phyloP scores from a whole-genome alignment of 2,113 vertebrate species.

The Hiodon tergisus region DNA sequence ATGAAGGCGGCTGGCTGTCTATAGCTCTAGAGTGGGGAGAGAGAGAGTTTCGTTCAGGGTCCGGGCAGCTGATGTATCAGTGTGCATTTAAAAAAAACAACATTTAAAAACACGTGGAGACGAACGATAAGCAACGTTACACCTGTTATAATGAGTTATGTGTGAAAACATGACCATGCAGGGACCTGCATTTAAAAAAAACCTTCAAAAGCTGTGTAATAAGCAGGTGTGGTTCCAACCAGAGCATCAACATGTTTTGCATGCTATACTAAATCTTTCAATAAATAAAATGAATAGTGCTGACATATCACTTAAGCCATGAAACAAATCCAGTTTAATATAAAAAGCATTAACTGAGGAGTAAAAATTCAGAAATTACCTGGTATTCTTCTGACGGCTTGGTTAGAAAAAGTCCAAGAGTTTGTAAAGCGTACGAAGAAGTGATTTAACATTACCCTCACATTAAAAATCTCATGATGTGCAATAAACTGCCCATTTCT shows the following conservation, averaged over 20 bases:
- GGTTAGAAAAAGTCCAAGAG: constrained; percentile 69
- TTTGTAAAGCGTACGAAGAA: constrained; percentile 44
- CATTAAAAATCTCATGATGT: constrained; percentile 9
- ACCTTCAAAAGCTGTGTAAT: background rate
- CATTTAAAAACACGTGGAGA: background rate
- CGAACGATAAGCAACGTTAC: constrained; percentile 15
- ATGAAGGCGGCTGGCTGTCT: constrained; percentile 97
- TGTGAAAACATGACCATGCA: constrained; percentile 53
- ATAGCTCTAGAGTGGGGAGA: constrained; percentile 75
- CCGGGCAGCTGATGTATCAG: constrained; percentile 9
- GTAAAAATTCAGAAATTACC: constrained; percentile 54
- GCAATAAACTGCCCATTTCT: background rate
- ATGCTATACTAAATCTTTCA: constrained; percentile 29
- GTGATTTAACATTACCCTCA: constrained; percentile 34
- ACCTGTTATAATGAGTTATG: constrained; percentile 24
- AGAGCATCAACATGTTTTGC: constrained; percentile 25
- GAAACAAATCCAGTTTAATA: constrained; percentile 75
- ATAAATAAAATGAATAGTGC: constrained; percentile 31
- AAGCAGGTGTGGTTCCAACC: constrained; percentile 15
- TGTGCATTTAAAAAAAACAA: constrained; percentile 1
- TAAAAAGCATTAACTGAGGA: constrained; percentile 31
- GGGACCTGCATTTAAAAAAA: constrained; percentile 19
- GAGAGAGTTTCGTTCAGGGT: background rate
- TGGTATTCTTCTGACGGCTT: constrained; percentile 74
- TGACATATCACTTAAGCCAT: constrained; percentile 60